These are phyloP conservation scores for Podotricha telesiphe DNA, from an alignment of 2,888 invertebrate species.

Conservation along the genomic window DNA sequence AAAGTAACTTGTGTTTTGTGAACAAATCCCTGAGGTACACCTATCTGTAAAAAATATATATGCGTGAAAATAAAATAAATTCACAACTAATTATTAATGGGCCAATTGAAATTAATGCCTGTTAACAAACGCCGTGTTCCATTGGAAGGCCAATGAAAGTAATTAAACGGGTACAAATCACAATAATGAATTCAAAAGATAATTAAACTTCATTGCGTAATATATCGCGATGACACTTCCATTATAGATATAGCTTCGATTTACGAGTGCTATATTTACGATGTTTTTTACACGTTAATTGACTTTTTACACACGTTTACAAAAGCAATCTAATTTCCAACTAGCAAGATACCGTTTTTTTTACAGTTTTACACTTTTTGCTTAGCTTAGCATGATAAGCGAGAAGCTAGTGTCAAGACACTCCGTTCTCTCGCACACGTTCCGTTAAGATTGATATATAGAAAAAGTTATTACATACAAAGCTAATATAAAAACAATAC, in stretches of 20 bases:
- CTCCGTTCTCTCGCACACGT: no score
- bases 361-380: no score
- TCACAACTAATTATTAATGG: not conserved
- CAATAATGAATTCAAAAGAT: conserved; percentile 1
- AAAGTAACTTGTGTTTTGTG: no score
- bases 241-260: not conserved
- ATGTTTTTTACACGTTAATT: conserved; percentile 6
- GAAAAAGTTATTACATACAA: no score
- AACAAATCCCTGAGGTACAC: no score
- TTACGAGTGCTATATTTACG: conserved; percentile 1
- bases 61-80: not conserved
- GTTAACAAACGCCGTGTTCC: not conserved
- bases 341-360: not conserved
- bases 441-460: no score
- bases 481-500: no score
- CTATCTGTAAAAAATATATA: no score
- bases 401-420: no score
- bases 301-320: not conserved
- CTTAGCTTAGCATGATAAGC: no score
- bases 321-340: not conserved
- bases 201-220: conserved; percentile 17
- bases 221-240: conserved; percentile 15
- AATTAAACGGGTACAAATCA: conserved; percentile 13
- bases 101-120: conserved; percentile 1
- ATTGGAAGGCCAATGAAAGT: conserved; percentile 6